Evolutionary conservation across 2,113 vertebrate species (phyloP).

Genomic region (Pongo pygmaeus): DNA sequence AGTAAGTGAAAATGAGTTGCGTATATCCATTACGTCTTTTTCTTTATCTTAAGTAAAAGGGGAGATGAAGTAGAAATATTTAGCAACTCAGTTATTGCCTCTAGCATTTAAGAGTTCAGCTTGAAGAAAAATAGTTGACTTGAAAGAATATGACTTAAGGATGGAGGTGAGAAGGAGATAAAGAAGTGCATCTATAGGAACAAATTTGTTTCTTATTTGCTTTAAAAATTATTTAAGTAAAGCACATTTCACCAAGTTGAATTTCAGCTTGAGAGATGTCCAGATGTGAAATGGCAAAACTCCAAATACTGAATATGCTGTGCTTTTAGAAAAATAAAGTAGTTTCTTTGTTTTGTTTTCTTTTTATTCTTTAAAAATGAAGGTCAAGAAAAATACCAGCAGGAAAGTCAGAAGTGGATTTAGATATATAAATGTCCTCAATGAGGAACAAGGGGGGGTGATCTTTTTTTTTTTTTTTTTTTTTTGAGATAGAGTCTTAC

Average conservation of each 20-base stretch:
- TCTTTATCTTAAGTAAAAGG: not conserved
- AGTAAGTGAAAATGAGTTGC: not conserved
- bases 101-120: not conserved
- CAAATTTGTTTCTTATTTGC: conserved; percentile 42
- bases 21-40: not conserved
- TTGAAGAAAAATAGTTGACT: not conserved
- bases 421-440: conserved; percentile 1
- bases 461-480: not conserved
- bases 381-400: conserved; percentile 47
- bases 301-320: conserved; percentile 59
- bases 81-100: not conserved
- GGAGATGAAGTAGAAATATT: not conserved
- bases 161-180: not conserved
- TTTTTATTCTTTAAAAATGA: conserved; percentile 68
- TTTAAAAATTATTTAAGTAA: conserved; percentile 62
- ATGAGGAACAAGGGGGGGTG: not conserved
- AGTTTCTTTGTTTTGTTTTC: conserved; percentile 5
- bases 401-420: conserved; percentile 49
- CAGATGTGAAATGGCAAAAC: conserved; percentile 64
- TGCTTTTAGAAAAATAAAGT: conserved; percentile 43
- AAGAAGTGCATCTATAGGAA: not conserved
- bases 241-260: conserved; percentile 64
- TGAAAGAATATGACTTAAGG: not conserved
- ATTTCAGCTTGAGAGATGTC: conserved; percentile 55
- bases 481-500: too few species aligned